Evolutionary conservation across 2,113 vertebrate genomes (phyloP), one percentile per base, ranked within the genome.

Genomic region (Miniopterus natalensis): DNA sequence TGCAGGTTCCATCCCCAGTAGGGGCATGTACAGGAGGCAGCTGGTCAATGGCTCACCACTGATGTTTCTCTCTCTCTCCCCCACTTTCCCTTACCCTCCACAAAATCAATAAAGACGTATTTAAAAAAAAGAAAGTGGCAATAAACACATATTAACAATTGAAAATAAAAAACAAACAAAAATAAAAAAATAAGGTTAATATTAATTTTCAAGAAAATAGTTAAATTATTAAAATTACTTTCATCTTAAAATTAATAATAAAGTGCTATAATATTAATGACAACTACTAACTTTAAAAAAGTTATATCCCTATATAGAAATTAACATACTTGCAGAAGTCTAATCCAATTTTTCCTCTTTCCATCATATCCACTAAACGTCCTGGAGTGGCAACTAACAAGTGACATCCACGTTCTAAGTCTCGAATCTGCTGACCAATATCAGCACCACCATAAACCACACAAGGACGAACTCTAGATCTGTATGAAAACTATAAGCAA

Each of bases 311-410:
- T 14, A 75, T 8, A 53, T 51, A 55, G 65, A 84, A 79, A 65
- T 80, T 31, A 6, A 98, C 99, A 96, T 92, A 99, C 99, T 99
- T 99, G 99, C 99, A 99, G 77, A 99, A 99, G 93, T 99, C 99
- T 97, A 99, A 97, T 49, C 99, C 99, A 57, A 99, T 99, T 97
- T 99, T 99, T 84, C 99, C 99, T 71, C 99, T 98, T 97, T 99
- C 99, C 99, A 99, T 99, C 99, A 99, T 99, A 95, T 99, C 99
- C 87, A 99, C 99, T 90, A 99, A 99, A 79, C 99, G 99, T 40
- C 99, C 99, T 71, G 99, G 99, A 84, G 99, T 99, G 73, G 99
- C 99, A 71, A 99, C 99, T 89, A 99, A 98, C 90, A 99, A 98
- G 95, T 99, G 99, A 97, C 99, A 99, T 29, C 99, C 99, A 95